Conservation (phyloP, 2,797 vertebrate species). For the Gila robusta region DNA sequence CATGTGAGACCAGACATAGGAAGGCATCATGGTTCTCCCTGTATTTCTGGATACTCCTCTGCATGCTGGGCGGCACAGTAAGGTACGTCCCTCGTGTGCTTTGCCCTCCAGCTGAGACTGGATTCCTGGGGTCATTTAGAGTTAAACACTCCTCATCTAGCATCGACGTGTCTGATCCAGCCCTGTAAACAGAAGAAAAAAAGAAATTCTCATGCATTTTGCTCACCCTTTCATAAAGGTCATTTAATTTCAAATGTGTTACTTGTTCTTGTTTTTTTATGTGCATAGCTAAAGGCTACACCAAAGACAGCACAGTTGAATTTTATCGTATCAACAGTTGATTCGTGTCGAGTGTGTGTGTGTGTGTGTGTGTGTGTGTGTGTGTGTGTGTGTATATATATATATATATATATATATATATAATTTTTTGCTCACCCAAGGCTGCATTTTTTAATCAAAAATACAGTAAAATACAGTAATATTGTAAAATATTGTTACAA, state of each 20-base stretch:
- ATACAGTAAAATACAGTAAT: not conserved
- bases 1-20: conserved; percentile 82
- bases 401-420: too few species aligned
- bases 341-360: too few species aligned
- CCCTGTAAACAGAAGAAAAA: conserved; percentile 56
- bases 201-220: not conserved
- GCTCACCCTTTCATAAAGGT: not conserved
- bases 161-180: conserved; percentile 70
- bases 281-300: not conserved
- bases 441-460: not conserved
- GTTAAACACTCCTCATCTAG: conserved; percentile 65
- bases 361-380: too few species aligned
- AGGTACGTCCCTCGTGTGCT: conserved; percentile 63
- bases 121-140: conserved; percentile 31
- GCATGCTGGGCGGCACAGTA: conserved; percentile 77
- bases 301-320: not conserved
- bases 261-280: not conserved
- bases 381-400: too few species aligned
- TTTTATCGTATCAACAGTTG: too few species aligned
- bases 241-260: not conserved
- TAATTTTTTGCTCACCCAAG: not conserved
- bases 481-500: not conserved
- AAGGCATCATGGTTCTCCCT: conserved; percentile 79
- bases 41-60: conserved; percentile 82
- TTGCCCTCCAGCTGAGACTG: conserved; percentile 56